Base-by-base conservation (phyloP, 2,888 invertebrate species). In the Sepiola atlantica region DNA sequence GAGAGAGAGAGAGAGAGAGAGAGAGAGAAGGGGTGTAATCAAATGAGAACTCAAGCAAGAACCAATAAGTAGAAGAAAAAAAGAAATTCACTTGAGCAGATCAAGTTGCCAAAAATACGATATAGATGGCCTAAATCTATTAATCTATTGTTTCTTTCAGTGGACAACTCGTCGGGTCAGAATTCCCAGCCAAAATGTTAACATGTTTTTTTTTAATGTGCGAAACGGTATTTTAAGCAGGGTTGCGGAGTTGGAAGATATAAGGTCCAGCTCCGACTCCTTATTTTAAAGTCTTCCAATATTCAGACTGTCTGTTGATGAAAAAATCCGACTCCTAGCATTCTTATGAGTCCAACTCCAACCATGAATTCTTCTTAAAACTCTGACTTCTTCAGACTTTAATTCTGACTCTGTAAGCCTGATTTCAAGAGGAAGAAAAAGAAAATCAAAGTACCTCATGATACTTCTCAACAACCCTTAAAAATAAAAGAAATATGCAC, bases 91-190 rank as follows among this genome's bases (percentile, higher is more conserved):
- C 77, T 77, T 18, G n/a, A n/a, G 28, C 77, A n/a, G 77, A 77
- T 77, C 77, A 77, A 77, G 77, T 77, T 77, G 77, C 77, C 77
- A 77, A 77, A 61, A 77, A 77, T 77, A n/a, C 77, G 28, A 77
- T 77, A 77, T 77, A 77, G 28, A 77, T 77, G 77, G 77, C 77
- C 77, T 77, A 77, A 77, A 77, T 77, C 77, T 77, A 77, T 77
- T 77, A 77, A 77, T 77, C 77, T 77, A 77, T 77, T 77, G 77
- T 77, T 77, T 77, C n/a, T n/a, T 77, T 77, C 28, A 28, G 77
- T 77, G 77, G 77, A n/a, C 77, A 77, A 77, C 16, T 77, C 77
- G n/a, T 77, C n/a, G 28, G 77, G 28, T 77, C n/a, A n/a, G 77
- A 77, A 77, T n/a, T 77, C 28, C 77, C 77, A 77, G 77, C 77